A percentile compares a stretch with the other conserved stretches of the same genome.
These are phyloP conservation scores for Drosophila leontia DNA, from an alignment of 1,140 invertebrate genomes.

Conservation along the genomic window DNA sequence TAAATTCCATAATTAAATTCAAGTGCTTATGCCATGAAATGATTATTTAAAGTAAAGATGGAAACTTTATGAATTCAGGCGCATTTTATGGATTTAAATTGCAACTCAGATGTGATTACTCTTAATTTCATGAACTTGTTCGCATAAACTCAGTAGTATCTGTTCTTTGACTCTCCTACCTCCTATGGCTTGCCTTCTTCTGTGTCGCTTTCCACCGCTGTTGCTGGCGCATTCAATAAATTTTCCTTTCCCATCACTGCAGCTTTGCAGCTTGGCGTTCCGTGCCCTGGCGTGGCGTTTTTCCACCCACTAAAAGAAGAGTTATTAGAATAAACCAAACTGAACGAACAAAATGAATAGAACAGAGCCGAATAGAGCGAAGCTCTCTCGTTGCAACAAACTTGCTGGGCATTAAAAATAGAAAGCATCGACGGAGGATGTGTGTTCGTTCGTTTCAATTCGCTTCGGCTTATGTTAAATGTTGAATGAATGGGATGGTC, in stretches of 20 bases:
- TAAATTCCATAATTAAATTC: no score
- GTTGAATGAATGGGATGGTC: conserved; percentile 43
- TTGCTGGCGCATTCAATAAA: conserved; percentile 45
- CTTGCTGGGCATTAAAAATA: conserved; percentile 41
- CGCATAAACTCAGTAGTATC: not conserved
- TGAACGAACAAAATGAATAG: conserved; percentile 7
- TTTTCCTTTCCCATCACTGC: conserved; percentile 46
- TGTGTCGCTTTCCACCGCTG: conserved; percentile 24
- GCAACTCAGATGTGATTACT: no score
- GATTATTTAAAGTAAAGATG: not conserved
- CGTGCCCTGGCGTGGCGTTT: conserved; percentile 7
- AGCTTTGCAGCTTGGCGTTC: conserved; percentile 14
- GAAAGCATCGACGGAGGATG: conserved; percentile 37
- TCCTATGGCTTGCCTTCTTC: not conserved
- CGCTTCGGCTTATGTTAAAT: conserved; percentile 31
- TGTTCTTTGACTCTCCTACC: not conserved
- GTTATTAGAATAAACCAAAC: conserved; percentile 44
- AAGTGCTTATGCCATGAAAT: no score
- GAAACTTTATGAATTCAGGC: not conserved
- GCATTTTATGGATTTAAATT: not conserved
- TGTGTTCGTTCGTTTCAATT: conserved; percentile 21
- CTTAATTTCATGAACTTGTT: not conserved
- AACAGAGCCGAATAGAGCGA: conserved; percentile 6
- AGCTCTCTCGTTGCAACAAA: conserved; percentile 37
- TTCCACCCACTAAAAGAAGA: conserved; percentile 37